Evolutionary conservation across 2,888 invertebrate species (phyloP).

Genomic region (Lycaena phlaeas): DNA sequence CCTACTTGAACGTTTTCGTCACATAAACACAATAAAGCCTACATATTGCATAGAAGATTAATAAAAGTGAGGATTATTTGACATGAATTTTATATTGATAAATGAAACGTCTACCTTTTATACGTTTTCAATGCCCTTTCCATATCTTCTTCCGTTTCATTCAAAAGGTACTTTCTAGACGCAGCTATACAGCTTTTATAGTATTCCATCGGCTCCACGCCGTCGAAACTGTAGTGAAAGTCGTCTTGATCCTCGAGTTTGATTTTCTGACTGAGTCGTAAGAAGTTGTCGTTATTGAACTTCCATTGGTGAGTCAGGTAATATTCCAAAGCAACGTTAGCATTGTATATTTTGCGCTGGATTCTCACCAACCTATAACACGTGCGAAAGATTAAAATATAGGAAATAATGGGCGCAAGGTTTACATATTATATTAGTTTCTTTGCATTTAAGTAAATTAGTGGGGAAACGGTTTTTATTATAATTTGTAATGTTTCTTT

Average conservation of each 20-base stretch:
- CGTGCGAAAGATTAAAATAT: neutral
- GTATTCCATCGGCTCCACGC: constrained; percentile 64
- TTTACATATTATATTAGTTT: too few relatives aligned
- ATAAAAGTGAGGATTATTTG: too few relatives aligned
- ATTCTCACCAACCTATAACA: constrained; percentile 81
- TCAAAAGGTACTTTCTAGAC: constrained; percentile 64
- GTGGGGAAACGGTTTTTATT: too few relatives aligned
- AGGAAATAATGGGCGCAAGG: too few relatives aligned
- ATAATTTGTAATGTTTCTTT: too few relatives aligned
- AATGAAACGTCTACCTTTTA: too few relatives aligned
- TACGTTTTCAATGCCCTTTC: constrained; percentile 64
- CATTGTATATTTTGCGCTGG: constrained; percentile 85
- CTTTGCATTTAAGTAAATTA: too few relatives aligned
- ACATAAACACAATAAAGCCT: too few relatives aligned
- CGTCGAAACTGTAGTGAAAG: constrained; percentile 75
- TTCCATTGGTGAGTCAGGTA: constrained; percentile 86
- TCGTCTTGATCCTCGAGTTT: constrained; percentile 57
- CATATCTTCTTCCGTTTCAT: constrained; percentile 73
- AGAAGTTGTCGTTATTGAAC: constrained; percentile 70
- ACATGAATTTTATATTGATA: too few relatives aligned
- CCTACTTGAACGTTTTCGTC: too few relatives aligned
- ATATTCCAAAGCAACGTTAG: constrained; percentile 80
- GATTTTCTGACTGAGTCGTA: constrained; percentile 57
- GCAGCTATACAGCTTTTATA: constrained; percentile 73
- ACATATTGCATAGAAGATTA: too few relatives aligned